Evolutionary conservation across 2,113 vertebrate genomes (phyloP).

Genomic region (Alligator mississippiensis): DNA sequence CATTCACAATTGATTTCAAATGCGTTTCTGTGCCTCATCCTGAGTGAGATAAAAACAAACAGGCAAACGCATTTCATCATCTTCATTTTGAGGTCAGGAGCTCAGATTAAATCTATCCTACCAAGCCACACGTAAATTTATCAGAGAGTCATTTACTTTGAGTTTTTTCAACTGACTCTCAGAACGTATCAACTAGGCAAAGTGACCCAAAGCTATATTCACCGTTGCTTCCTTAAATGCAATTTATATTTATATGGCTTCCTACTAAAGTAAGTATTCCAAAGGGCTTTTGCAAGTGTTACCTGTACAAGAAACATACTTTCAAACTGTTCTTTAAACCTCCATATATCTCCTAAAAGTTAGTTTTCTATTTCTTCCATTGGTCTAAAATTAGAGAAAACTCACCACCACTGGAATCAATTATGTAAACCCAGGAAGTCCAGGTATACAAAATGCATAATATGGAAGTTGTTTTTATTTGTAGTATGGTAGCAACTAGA

Average conservation of each 20-base stretch:
- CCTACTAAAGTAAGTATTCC: background rate
- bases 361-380: background rate
- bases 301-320: background rate
- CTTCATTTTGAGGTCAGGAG: background rate
- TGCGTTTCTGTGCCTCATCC: background rate
- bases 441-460: background rate
- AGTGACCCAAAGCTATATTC: background rate
- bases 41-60: background rate
- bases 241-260: background rate
- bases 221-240: background rate
- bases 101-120: background rate
- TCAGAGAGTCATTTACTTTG: background rate
- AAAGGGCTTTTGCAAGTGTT: background rate
- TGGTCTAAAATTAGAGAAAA: background rate
- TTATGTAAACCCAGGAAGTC: background rate
- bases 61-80: background rate
- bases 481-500: background rate
- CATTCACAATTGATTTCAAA: background rate
- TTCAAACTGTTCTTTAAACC: background rate
- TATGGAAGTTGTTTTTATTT: background rate
- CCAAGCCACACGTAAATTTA: background rate
- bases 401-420: background rate
- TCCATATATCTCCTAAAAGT: background rate
- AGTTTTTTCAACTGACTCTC: background rate
- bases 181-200: background rate